Percentiles rank a stretch among this genome's conserved stretches.
Evolutionary conservation across 2,113 vertebrate genomes (phyloP).

Genomic region (Taurulus bubalis): DNA sequence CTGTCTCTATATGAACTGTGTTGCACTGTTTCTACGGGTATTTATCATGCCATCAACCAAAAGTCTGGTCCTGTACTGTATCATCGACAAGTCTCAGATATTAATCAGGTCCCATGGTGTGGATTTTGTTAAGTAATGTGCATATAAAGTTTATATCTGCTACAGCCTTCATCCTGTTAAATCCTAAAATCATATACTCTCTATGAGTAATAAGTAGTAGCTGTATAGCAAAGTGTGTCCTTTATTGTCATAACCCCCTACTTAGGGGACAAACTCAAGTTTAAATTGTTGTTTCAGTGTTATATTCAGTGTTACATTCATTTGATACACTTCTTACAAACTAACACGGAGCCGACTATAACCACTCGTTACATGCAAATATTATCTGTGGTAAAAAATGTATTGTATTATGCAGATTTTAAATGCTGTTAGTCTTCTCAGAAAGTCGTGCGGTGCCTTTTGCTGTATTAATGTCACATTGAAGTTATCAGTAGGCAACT

Average conservation of each 20-base stretch:
- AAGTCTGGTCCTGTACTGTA: not conserved
- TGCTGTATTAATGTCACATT: not conserved
- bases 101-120: not conserved
- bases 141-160: not conserved
- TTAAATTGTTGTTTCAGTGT: not conserved
- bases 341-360: not conserved
- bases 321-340: not conserved
- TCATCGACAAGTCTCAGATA: not conserved
- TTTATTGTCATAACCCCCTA: not conserved
- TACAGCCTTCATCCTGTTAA: not conserved
- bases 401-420: not conserved
- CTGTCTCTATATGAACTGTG: constrained; percentile 46
- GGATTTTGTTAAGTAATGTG: not conserved
- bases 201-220: not conserved
- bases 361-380: not conserved
- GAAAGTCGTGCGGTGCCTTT: not conserved
- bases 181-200: not conserved
- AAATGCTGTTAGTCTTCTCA: not conserved
- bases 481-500: no score
- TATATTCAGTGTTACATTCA: not conserved
- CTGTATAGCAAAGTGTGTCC: not conserved
- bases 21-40: not conserved
- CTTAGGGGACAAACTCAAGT: not conserved
- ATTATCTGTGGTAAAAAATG: not conserved
- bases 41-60: not conserved